These are phyloP conservation scores for Merodon equestris DNA, from an alignment of 2,888 invertebrate genomes.

Conservation along the genomic window DNA sequence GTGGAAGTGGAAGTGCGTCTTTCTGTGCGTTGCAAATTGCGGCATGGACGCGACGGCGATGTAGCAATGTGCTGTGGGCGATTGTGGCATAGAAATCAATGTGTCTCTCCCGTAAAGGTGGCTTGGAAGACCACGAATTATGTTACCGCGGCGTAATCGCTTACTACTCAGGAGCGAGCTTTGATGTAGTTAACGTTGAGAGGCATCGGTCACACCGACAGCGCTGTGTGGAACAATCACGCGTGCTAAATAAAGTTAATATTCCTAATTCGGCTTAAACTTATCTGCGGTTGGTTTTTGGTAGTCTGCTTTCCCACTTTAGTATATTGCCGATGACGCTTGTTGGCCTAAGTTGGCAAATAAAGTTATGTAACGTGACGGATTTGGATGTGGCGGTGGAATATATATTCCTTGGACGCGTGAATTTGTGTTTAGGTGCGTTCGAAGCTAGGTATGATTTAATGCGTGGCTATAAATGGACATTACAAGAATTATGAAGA, in stretches of 20 bases:
- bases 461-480: too few relatives aligned
- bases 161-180: conserved; percentile 31
- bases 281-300: not conserved
- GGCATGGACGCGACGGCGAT: not conserved
- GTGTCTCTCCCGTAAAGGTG: conserved; percentile 14
- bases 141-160: conserved; percentile 44
- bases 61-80: conserved; percentile 31
- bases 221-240: not conserved
- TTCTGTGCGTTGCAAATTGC: not conserved
- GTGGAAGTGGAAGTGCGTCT: not conserved
- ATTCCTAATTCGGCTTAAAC: conserved; percentile 32
- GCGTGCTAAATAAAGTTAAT: conserved; percentile 52
- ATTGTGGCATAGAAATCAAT: conserved; percentile 8
- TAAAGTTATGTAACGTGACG: too few relatives aligned
- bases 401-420: too few relatives aligned
- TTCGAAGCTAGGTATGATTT: too few relatives aligned
- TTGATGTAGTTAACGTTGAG: conserved; percentile 19
- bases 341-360: not conserved
- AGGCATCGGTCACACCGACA: too few relatives aligned
- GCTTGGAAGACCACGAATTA: conserved; percentile 30
- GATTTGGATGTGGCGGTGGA: too few relatives aligned
- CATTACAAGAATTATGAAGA: too few relatives aligned
- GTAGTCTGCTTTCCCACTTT: not conserved
- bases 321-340: not conserved
- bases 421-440: too few relatives aligned